Evolutionary conservation across 2,797 vertebrate species (phyloP).

Genomic region (Peromyscus nudipes): DNA sequence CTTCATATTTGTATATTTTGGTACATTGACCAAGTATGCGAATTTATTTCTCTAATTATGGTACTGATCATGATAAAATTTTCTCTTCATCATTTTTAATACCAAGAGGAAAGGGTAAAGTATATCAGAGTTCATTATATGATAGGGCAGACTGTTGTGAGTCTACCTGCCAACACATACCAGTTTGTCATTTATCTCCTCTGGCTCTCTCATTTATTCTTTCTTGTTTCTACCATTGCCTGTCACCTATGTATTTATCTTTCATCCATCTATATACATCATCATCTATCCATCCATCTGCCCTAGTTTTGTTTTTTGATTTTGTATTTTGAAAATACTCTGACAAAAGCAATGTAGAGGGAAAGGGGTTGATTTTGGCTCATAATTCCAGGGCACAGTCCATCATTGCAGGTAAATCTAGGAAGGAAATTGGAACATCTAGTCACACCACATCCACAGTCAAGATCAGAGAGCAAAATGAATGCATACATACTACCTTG

Average conservation of each 20-base stretch:
- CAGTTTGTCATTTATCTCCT: background rate
- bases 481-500: background rate
- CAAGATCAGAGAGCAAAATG: background rate
- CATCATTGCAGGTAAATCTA: background rate
- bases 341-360: background rate
- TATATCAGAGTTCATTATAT: background rate
- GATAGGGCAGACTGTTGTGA: background rate
- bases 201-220: background rate
- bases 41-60: constrained; percentile 55
- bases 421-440: background rate
- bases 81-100: constrained; percentile 9
- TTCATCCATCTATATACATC: no score
- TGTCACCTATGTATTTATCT: background rate
- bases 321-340: background rate
- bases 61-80: background rate
- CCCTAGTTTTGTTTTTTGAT: background rate
- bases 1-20: background rate
- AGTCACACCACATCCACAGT: background rate
- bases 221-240: background rate
- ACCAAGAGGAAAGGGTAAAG: constrained; percentile 13
- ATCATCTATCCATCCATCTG: background rate
- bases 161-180: background rate
- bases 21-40: background rate
- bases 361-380: background rate
- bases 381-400: background rate